Base-by-base conservation (phyloP, 2,113 vertebrate species). In the Athene noctua region DNA sequence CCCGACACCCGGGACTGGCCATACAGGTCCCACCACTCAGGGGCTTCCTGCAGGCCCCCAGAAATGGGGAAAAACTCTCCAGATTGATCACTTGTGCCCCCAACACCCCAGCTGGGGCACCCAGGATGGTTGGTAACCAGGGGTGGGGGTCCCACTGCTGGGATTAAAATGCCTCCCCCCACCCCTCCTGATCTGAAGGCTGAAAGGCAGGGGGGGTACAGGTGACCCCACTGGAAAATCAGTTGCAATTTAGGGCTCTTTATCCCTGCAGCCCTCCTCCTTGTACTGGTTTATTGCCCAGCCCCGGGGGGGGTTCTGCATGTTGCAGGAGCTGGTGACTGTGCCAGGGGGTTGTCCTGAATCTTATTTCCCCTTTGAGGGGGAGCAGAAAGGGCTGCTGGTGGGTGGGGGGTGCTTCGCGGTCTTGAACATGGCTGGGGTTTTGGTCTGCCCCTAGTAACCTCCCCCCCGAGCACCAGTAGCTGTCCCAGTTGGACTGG, bases 1-100 rank as follows among this genome's bases (percentile, higher is more conserved):
- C 7, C 2, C 0, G 17, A 5, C 20, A 5, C 26, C 44, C 0
- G 1, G 4, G 19, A 4, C 38, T 5, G 29, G 3, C 46, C 20
- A 1, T 32, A 29, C 23, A n/a, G 83, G 46, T 34, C 26, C 44
- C 68, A 20, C 36, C n/a, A 2, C 23, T 5, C 11, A 9, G 1
- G 0, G 20, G 34, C 23, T 58, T 40, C 47, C 16, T n/a, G 9
- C 40, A 13, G 54, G 5, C 30, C 5, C 36, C 8, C 16, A 26
- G 40, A 57, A 72, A 40, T 21, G 25, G n/a, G 72, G 38, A 12
- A 17, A 17, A 23, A 20, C 10, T 25, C 14, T 14, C 54, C 8
- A 15, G 52, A 58, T 1, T 1, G 7, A 16, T 6, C 36, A 4
- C 6, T 13, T 46, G 11, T 75, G 22, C 46, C 70, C 59, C 36